These are phyloP conservation scores for Sphenodon punctatus DNA, from an alignment of 2,797 vertebrate genomes.

Conservation along the genomic window DNA sequence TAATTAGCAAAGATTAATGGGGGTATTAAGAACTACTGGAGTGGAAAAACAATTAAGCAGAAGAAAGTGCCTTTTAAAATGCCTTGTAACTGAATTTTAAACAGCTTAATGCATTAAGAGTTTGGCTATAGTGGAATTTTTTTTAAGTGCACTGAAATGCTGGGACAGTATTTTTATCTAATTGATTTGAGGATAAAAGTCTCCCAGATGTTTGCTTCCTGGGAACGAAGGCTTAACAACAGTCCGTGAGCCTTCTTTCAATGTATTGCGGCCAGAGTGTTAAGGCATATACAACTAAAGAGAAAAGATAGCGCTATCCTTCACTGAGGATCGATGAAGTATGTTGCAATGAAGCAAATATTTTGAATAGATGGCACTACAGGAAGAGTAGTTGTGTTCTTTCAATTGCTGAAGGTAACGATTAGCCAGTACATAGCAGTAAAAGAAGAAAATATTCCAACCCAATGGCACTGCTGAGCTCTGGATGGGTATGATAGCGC, in stretches of 20 bases:
- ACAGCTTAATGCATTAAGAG: not conserved
- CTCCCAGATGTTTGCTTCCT: not conserved
- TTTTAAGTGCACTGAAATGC: not conserved
- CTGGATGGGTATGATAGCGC: too few species aligned
- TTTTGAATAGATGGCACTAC: not conserved
- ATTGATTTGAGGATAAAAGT: not conserved
- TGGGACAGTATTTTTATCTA: not conserved
- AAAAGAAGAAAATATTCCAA: not conserved
- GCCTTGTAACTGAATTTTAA: not conserved
- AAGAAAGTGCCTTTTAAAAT: conserved; percentile 24
- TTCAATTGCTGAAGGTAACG: not conserved
- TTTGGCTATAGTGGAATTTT: not conserved
- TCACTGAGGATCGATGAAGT: conserved; percentile 44
- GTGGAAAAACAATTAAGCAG: not conserved
- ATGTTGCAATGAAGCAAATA: conserved; percentile 37
- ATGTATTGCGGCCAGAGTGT: too few species aligned
- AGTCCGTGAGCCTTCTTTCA: conserved; percentile 13
- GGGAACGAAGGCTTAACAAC: conserved; percentile 36
- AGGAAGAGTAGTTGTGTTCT: not conserved
- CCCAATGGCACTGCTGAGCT: not conserved
- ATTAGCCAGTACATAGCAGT: not conserved
- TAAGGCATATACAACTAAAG: conserved; percentile 26
- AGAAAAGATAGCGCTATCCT: conserved; percentile 29
- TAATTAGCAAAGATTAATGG: conserved; percentile 1
- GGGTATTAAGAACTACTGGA: not conserved